These are phyloP conservation scores for Spicauda simplicius DNA, from an alignment of 2,888 invertebrate genomes.

Conservation along the genomic window DNA sequence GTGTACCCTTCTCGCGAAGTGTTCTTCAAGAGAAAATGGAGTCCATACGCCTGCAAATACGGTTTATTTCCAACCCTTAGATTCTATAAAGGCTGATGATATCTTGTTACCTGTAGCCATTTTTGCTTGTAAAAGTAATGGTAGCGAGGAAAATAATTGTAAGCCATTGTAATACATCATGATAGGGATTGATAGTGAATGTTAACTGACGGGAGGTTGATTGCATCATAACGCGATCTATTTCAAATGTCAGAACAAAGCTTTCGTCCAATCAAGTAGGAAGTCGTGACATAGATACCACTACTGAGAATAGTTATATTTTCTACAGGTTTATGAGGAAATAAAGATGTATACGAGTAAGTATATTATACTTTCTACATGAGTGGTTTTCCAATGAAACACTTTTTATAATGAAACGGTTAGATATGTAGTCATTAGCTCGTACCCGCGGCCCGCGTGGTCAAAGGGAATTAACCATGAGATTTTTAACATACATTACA, in stretches of 20 bases:
- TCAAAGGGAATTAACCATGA: too few relatives aligned
- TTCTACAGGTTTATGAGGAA: too few relatives aligned
- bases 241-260: conserved; percentile 5
- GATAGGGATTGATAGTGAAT: conserved; percentile 23
- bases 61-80: conserved; percentile 5
- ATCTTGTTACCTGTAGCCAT: conserved; percentile 30
- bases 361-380: too few relatives aligned
- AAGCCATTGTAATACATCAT: conserved; percentile 28
- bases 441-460: too few relatives aligned
- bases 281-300: not conserved
- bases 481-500: too few relatives aligned
- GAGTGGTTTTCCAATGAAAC: too few relatives aligned
- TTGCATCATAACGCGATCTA: conserved; percentile 21
- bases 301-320: not conserved
- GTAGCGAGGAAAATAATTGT: conserved; percentile 31
- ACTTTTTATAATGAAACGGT: too few relatives aligned
- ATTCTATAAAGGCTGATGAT: conserved; percentile 11
- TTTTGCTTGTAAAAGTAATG: conserved; percentile 32
- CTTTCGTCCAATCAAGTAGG: not conserved
- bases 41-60: not conserved
- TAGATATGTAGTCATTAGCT: too few relatives aligned
- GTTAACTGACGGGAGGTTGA: conserved; percentile 17
- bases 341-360: too few relatives aligned
- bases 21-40: conserved; percentile 9
- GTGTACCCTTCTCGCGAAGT: conserved; percentile 22